phyloP scores from a whole-genome alignment of 2,888 invertebrate species.

The Ditylenchus weischeri region DNA sequence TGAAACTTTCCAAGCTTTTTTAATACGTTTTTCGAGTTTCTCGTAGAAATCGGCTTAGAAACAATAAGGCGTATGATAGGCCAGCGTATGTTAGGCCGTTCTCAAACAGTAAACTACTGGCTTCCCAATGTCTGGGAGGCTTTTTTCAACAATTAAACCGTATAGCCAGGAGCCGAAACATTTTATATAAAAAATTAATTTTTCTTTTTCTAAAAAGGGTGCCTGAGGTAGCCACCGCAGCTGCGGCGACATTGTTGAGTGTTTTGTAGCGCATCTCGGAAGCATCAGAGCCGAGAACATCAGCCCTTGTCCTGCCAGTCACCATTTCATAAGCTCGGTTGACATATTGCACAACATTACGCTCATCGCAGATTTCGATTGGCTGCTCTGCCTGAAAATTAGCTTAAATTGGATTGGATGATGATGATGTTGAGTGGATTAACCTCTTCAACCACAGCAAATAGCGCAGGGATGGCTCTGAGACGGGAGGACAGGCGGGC shows the following conservation, averaged over 20 bases:
- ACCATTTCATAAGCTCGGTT: conserved; percentile 62
- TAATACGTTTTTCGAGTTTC: too few species aligned
- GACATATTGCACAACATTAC: conserved; percentile 60
- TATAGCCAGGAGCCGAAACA: too few species aligned
- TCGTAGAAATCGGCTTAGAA: too few species aligned
- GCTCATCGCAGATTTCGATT: conserved; percentile 57
- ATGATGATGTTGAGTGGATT: neutral
- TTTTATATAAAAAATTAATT: too few species aligned
- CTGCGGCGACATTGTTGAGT: conserved; percentile 17
- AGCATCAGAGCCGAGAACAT: conserved; percentile 53
- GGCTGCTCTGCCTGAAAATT: conserved; percentile 53
- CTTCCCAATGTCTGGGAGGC: too few species aligned
- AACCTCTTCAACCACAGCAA: conserved; percentile 56
- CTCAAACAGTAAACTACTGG: too few species aligned
- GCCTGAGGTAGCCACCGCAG: neutral
- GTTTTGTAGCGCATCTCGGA: conserved; percentile 35
- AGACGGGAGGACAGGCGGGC: conserved; percentile 47
- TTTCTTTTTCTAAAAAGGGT: too few species aligned
- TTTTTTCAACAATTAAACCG: too few species aligned
- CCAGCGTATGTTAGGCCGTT: too few species aligned
- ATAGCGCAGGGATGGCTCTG: conserved; percentile 55
- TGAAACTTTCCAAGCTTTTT: too few species aligned
- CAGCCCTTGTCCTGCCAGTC: conserved; percentile 61
- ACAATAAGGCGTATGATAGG: too few species aligned
- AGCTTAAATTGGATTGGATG: too few species aligned